These are phyloP conservation scores for Philereme transversata DNA, from an alignment of 2,888 invertebrate species.

Conservation along the genomic window DNA sequence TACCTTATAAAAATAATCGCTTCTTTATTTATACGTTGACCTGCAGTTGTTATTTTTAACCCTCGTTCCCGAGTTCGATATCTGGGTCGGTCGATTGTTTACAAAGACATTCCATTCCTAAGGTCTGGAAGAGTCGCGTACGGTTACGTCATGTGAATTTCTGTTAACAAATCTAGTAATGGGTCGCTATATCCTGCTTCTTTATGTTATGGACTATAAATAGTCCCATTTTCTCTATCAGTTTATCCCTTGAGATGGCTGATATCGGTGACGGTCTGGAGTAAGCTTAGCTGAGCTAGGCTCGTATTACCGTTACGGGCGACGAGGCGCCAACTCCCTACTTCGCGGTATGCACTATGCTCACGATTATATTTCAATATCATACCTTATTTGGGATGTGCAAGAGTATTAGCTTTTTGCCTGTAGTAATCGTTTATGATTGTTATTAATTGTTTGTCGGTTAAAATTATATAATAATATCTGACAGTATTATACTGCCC, in stretches of 20 bases:
- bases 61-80: slow-evolving; percentile 33
- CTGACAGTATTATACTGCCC: slow-evolving; percentile 21
- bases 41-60: slow-evolving; percentile 36
- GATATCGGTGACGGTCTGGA: slow-evolving; percentile 56
- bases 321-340: slow-evolving; percentile 67
- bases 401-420: no score
- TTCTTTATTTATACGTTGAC: slow-evolving; percentile 31
- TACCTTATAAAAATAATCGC: slow-evolving; percentile 31
- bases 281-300: slow-evolving; percentile 62
- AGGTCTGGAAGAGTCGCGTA: slow-evolving; percentile 34
- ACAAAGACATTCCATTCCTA: slow-evolving; percentile 42
- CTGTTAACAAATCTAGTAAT: slow-evolving; percentile 26
- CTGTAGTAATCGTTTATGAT: neutral
- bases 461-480: slow-evolving; percentile 22
- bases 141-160: slow-evolving; percentile 38
- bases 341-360: slow-evolving; percentile 42
- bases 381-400: slow-evolving; percentile 3
- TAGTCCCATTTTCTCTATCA: slow-evolving; percentile 37
- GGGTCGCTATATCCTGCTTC: slow-evolving; percentile 27
- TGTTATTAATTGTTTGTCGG: slow-evolving; percentile 25
- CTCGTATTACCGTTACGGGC: slow-evolving; percentile 80
- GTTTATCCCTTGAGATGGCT: slow-evolving; percentile 41
- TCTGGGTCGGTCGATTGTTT: slow-evolving; percentile 42
- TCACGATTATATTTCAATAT: slow-evolving; percentile 44
- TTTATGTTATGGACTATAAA: slow-evolving; percentile 30